Conservation (phyloP, 1,140 invertebrate genomes). For the Uloborus diversus region DNA sequence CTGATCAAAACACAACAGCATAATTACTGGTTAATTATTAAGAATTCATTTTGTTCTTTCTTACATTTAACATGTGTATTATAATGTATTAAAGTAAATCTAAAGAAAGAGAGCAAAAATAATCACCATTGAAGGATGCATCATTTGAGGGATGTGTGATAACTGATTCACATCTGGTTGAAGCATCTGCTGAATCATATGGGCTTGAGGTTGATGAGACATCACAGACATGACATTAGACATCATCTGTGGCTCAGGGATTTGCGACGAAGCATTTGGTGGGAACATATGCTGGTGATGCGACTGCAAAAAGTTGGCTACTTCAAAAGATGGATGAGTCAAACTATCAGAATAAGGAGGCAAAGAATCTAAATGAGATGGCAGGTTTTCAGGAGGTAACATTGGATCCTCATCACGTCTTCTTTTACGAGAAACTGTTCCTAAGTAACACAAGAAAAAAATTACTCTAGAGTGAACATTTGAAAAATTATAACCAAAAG, state of each 20-base stretch:
- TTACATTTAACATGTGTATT: too few relatives aligned
- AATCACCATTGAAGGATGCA: neutral
- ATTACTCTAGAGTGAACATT: too few relatives aligned
- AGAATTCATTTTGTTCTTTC: too few relatives aligned
- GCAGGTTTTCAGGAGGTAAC: neutral
- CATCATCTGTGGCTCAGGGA: neutral
- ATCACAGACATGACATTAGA: neutral
- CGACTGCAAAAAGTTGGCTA: constrained; percentile 6
- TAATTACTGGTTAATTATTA: too few relatives aligned
- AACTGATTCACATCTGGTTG: constrained; percentile 21
- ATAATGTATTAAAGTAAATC: too few relatives aligned
- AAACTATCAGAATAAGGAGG: neutral
- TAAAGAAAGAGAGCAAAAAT: too few relatives aligned
- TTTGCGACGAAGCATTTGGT: neutral
- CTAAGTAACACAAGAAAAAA: too few relatives aligned
- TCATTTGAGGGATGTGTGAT: constrained; percentile 1
- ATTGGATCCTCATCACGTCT: neutral
- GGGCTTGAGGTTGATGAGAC: neutral
- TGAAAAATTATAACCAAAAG: too few relatives aligned
- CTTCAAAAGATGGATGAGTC: constrained; percentile 20
- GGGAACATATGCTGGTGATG: constrained; percentile 20
- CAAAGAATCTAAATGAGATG: constrained; percentile 15
- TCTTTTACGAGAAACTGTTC: neutral
- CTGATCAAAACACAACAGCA: too few relatives aligned
- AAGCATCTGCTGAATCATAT: constrained; percentile 20